Evolutionary conservation across 2,888 invertebrate species (phyloP).

Genomic region (Tricholauxania praeusta): DNA sequence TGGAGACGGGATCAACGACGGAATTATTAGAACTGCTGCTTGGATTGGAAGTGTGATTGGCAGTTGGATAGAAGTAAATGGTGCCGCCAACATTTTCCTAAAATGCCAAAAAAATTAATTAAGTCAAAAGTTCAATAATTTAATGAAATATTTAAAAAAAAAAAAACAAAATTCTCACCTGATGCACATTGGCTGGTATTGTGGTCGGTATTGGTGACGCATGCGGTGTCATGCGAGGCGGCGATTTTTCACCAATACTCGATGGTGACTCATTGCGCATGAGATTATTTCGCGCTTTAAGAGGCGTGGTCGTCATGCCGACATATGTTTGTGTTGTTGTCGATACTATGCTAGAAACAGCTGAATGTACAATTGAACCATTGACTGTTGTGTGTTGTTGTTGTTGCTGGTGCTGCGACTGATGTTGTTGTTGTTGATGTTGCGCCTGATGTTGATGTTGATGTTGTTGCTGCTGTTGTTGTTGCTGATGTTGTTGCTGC

Average conservation of each 20-base stretch:
- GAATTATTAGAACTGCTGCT: constrained; percentile 61
- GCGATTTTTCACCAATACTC: constrained; percentile 66
- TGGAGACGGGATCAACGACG: constrained; percentile 54
- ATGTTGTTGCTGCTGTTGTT: constrained; percentile 53
- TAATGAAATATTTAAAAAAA: background rate
- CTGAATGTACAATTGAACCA: constrained; percentile 46
- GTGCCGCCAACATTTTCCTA: constrained; percentile 95
- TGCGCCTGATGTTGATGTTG: constrained; percentile 43
- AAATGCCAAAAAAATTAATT: constrained; percentile 37
- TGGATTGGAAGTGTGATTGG: constrained; percentile 70
- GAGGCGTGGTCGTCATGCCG: constrained; percentile 60
- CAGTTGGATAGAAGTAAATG: constrained; percentile 90
- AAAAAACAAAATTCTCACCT: constrained; percentile 53
- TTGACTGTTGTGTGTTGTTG: constrained; percentile 53
- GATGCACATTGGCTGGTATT: constrained; percentile 66
- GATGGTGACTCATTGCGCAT: constrained; percentile 63
- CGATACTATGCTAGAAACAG: constrained; percentile 43
- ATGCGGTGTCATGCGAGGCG: constrained; percentile 68
- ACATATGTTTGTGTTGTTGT: constrained; percentile 53
- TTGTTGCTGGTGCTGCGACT: constrained; percentile 45
- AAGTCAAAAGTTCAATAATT: constrained; percentile 7
- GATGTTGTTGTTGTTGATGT: constrained; percentile 44
- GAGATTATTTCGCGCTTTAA: constrained; percentile 58
- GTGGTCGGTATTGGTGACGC: constrained; percentile 68
- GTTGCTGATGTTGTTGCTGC: constrained; percentile 53